Evolutionary conservation across 2,888 invertebrate genomes (phyloP), one percentile per base, ranked within the genome.

Genomic region (Cerastis rubricosa): DNA sequence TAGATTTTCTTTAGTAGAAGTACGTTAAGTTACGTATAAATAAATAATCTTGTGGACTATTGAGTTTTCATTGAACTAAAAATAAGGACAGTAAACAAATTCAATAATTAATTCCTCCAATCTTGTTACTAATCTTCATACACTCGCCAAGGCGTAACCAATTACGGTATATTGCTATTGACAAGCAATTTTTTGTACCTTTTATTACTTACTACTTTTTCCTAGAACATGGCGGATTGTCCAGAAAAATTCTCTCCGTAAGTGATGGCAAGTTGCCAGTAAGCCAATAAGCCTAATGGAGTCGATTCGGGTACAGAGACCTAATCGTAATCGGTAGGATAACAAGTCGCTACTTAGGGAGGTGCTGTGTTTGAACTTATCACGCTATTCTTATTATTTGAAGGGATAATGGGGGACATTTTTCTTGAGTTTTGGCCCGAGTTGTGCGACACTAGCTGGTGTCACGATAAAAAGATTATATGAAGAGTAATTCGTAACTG

Each of bases 221-320:
- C 59, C 59, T 1, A 57, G 25, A 65, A 54, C 64, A 54, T 64
- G 69, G 49, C 64, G 70, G 67, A 76, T 76, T 61, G 83, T 77
- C 67, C 73, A 71, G 82, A 85, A 83, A 83, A 83, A 77, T 68
- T 73, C 72, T 67, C 22, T 67, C 54, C n/a, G 70, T 73, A 71
- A 85, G 85, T 76, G 85, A 85, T 87, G 85, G 85, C 85, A 66
- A 73, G 63, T 68, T 79, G 85, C 85, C 87, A 85, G 75, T 78
- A 75, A 74, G 74, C 74, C 78, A 78, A 85, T 85, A 86, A 80
- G 77, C 76, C 61, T 87, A 84, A 82, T 85, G 76, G 70, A 85
- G 72, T 87, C 76, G 67, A 75, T 57, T 65, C 49, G 54, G 71
- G 59, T 63, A 83, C 63, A 76, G n/a, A 54, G 71, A 57, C 82